These are phyloP conservation scores for Drosophila suboccidentalis DNA, from an alignment of 2,888 invertebrate genomes.

Conservation along the genomic window DNA sequence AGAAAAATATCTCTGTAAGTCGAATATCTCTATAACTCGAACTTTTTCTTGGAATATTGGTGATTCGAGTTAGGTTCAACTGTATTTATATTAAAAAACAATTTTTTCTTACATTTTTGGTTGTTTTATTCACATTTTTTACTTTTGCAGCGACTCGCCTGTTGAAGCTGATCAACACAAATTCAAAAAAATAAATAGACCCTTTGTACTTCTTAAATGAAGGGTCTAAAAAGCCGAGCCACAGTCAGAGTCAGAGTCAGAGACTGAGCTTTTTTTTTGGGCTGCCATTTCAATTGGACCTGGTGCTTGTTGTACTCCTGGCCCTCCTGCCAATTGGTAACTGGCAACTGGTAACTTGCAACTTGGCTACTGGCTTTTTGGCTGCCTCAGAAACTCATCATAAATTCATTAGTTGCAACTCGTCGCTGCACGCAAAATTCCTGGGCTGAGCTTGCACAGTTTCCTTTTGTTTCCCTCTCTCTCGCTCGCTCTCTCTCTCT, in stretches of 20 bases:
- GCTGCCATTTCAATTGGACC: constrained; percentile 39
- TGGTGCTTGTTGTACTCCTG: constrained; percentile 7
- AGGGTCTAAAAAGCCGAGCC: neutral
- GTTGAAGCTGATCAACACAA: neutral
- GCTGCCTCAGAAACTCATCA: constrained; percentile 73
- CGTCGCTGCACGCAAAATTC: constrained; percentile 70
- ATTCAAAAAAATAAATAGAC: neutral
- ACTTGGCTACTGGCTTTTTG: constrained; percentile 65
- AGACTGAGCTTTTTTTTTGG: constrained; percentile 43
- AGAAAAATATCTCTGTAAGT: no score
- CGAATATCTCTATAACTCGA: no score
- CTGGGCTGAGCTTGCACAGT: constrained; percentile 22
- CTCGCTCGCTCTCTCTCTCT: neutral
- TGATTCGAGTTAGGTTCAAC: no score
- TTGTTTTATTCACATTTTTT: neutral
- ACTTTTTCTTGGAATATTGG: no score
- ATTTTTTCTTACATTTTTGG: no score
- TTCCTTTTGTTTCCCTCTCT: neutral
- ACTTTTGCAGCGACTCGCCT: neutral
- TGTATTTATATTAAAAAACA: no score
- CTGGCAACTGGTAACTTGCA: constrained; percentile 22
- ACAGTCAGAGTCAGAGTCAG: neutral
- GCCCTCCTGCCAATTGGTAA: constrained; percentile 15
- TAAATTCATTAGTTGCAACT: constrained; percentile 80
- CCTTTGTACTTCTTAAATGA: neutral